Evolutionary conservation across 2,113 vertebrate species (phyloP), one percentile per base, ranked within the genome.

Genomic region (Cariama cristata): DNA sequence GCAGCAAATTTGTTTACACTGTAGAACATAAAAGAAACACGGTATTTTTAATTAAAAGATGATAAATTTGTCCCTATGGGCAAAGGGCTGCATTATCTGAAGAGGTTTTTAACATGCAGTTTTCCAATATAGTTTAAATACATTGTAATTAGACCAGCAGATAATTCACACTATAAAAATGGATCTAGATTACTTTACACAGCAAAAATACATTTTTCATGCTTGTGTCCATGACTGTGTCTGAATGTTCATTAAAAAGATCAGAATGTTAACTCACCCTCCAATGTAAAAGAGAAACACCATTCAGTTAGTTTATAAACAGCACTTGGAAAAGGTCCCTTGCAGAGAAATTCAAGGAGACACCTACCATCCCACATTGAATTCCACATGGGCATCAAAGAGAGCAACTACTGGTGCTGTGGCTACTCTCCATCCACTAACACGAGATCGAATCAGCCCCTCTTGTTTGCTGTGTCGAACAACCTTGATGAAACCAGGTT

Each of bases 351-450:
- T 9, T 24, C 30, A 45, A 90, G 59, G 16, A 63, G 52, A 69
- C 44, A 99, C 99, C 90, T 98, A 99, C 99, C 99, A 99, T 87
- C 99, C 99, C 72, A 99, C 98, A 23, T 98, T 99, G 97, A 99
- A 99, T 95, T 99, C 99, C 75, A 99, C 99, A 2, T 99, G 99
- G 94, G 99, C 99, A 91, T 99, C 99, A 44, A 99, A 99, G 71
- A 99, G 99, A 3, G 99, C 99, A 33, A 99, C 99, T 3, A 99
- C 99, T 0, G 99, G 99, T 3, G 99, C 99, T 0, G 99, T 99
- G 63, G 99, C 99, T 0, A 95, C 99, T 79, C 99, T 98, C 99
- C 99, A 99, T 53, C 99, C 99, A 6, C 99, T 99, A 94, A 99
- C 99, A 28, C 99, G 98, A 21, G 99, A 99, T 5, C 99, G 99